Conservation (phyloP, 1,140 invertebrate species). For the Euglossa dilemma region DNA sequence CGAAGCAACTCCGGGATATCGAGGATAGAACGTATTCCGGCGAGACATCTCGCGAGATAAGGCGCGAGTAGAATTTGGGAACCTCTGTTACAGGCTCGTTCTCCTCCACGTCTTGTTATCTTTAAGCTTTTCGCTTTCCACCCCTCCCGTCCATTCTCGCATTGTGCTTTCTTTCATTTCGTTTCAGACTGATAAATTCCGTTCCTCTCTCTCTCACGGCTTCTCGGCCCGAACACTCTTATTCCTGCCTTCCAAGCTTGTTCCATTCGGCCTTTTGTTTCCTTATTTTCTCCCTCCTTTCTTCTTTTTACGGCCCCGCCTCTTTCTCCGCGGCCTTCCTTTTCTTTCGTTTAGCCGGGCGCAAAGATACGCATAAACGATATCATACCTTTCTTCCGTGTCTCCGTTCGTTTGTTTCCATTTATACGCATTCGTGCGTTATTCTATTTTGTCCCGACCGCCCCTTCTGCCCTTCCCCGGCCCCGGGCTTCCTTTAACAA, state of each 20-base stretch:
- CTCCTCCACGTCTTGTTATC: neutral
- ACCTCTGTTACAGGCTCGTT: slow-evolving; percentile 18
- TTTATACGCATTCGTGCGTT: slow-evolving; percentile 3
- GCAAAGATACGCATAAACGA: slow-evolving; percentile 37
- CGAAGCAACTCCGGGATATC: neutral
- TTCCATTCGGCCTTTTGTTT: slow-evolving; percentile 21
- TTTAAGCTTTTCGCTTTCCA: slow-evolving; percentile 13
- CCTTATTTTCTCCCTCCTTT: neutral
- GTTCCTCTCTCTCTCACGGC: neutral
- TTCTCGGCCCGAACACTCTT: neutral
- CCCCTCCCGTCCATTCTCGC: neutral
- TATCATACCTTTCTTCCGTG: neutral
- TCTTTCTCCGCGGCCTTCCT: neutral
- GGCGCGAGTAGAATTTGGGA: slow-evolving; percentile 7
- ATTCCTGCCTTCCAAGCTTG: neutral
- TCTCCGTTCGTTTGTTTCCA: neutral
- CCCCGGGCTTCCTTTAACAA: neutral
- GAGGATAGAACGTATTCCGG: too few relatives aligned
- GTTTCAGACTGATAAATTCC: slow-evolving; percentile 44
- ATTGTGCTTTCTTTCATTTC: slow-evolving; percentile 43
- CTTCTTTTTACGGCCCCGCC: neutral
- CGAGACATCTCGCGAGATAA: neutral
- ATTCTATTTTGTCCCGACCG: neutral
- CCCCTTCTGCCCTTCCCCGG: too few relatives aligned
- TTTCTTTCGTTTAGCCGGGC: slow-evolving; percentile 5